A percentile compares a stretch with the other conserved stretches of the same genome.
Evolutionary conservation across 2,888 invertebrate species (phyloP).

Genomic region (Acanthococcus lagerstroemiae): DNA sequence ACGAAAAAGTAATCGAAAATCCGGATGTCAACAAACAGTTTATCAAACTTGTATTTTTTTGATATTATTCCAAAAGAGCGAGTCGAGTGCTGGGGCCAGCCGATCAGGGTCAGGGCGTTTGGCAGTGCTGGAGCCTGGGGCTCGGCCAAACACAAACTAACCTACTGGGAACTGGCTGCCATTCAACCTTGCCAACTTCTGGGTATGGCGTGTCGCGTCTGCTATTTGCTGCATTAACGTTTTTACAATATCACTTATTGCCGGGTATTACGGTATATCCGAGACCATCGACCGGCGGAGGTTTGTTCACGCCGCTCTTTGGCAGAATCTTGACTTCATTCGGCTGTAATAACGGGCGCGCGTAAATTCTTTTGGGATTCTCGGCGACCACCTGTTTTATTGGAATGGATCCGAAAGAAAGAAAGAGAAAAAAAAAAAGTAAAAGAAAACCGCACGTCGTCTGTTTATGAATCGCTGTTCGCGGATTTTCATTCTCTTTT

Average conservation of each 20-base stretch:
- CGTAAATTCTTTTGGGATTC: background rate
- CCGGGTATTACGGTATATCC: background rate
- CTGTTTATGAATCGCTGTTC: background rate
- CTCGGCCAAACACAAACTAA: slow-evolving; percentile 32
- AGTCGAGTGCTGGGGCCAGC: slow-evolving; percentile 26
- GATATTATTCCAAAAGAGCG: slow-evolving; percentile 27
- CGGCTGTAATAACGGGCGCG: slow-evolving; percentile 19
- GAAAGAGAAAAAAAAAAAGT: background rate
- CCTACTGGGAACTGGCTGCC: slow-evolving; percentile 30
- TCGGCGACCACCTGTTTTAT: slow-evolving; percentile 26
- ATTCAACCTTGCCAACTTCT: slow-evolving; percentile 31
- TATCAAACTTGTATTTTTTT: slow-evolving; percentile 27
- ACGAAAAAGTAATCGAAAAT: slow-evolving; percentile 3
- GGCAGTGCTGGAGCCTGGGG: slow-evolving; percentile 33
- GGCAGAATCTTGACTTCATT: slow-evolving; percentile 21
- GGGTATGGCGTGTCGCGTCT: slow-evolving; percentile 11
- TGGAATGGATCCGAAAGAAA: slow-evolving; percentile 20
- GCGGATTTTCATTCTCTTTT: background rate
- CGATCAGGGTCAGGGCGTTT: slow-evolving; percentile 32
- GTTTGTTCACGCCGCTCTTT: slow-evolving; percentile 6
- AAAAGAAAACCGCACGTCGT: background rate
- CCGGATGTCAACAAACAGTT: slow-evolving; percentile 29
- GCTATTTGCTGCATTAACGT: background rate
- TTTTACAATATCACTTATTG: background rate
- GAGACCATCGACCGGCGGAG: slow-evolving; percentile 22